Evolutionary conservation across 2,113 vertebrate species (phyloP).

Genomic region (Acrocephalus kingi): DNA sequence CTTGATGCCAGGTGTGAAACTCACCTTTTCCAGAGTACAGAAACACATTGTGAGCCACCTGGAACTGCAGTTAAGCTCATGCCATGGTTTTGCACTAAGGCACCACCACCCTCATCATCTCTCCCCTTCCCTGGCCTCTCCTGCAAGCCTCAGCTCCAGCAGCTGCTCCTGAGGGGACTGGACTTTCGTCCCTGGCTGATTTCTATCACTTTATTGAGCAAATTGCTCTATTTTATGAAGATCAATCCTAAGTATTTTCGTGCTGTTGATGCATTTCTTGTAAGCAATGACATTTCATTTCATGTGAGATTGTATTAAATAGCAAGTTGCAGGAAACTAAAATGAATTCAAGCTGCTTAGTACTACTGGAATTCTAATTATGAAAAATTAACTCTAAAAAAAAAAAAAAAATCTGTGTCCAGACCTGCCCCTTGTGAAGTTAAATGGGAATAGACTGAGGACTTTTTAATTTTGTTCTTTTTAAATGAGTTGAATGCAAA

Average conservation of each 20-base stretch:
- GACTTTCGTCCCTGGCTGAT: not conserved
- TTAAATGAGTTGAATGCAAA: not conserved
- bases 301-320: not conserved
- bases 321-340: not conserved
- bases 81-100: not conserved
- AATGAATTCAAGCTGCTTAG: constrained; percentile 13
- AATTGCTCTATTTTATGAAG: not conserved
- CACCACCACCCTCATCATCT: not conserved
- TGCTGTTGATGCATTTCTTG: not conserved
- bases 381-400: not conserved
- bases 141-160: not conserved
- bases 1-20: not conserved
- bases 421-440: not conserved
- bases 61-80: not conserved
- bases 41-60: not conserved
- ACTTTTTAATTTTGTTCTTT: not conserved
- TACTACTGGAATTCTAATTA: not conserved
- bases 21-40: not conserved
- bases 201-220: not conserved
- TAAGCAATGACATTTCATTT: not conserved
- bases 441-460: not conserved
- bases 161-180: not conserved
- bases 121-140: not conserved
- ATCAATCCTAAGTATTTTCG: not conserved
- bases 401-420: not conserved